Percentiles rank a stretch among this genome's conserved stretches.
Conservation (phyloP, 1,140 invertebrate species). For the Drosophila sechellia region DNA sequence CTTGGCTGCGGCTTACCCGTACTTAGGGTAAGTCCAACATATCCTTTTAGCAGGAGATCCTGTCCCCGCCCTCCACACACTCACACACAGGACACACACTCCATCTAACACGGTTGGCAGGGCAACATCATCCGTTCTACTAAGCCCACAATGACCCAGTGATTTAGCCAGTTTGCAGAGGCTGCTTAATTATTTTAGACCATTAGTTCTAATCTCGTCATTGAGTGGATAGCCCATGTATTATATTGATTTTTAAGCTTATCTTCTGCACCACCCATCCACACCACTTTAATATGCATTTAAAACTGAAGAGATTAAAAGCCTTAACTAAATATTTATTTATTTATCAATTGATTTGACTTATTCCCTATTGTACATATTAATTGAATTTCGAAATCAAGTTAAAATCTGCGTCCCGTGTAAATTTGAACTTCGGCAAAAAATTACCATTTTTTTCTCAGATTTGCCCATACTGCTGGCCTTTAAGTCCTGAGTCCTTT, state of each 20-base stretch:
- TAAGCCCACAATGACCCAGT: slow-evolving; percentile 51
- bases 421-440: neutral
- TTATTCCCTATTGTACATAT: too few species aligned
- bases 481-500: slow-evolving; percentile 21
- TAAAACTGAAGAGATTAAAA: too few species aligned
- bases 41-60: slow-evolving; percentile 42
- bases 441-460: neutral
- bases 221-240: slow-evolving; percentile 43
- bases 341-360: too few species aligned
- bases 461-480: neutral
- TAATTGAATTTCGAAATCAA: too few species aligned
- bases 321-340: too few species aligned
- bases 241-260: slow-evolving; percentile 42
- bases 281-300: too few species aligned
- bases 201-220: slow-evolving; percentile 68
- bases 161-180: slow-evolving; percentile 47
- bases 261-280: neutral
- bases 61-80: neutral
- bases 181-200: slow-evolving; percentile 74
- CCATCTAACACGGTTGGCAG: slow-evolving; percentile 1
- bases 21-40: slow-evolving; percentile 51
- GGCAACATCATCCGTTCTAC: slow-evolving; percentile 68
- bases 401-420: neutral
- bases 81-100: neutral
- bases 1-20: slow-evolving; percentile 62